phyloP scores from a whole-genome alignment of 1,140 invertebrate genomes.

The Globodera ellingtonae region DNA sequence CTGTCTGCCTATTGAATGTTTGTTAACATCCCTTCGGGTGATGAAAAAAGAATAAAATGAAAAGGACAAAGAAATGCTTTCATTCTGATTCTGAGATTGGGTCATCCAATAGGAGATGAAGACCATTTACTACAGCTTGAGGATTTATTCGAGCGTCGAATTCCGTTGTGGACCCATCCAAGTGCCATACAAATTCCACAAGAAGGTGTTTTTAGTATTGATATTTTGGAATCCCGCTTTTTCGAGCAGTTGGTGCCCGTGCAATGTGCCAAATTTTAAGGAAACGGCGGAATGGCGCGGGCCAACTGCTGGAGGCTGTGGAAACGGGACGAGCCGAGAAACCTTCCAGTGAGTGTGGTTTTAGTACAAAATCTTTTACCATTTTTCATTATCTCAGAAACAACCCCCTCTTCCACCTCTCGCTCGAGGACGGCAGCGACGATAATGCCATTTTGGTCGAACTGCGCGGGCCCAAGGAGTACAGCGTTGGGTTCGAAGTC shows the following conservation, averaged over 20 bases:
- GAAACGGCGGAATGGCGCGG: slow-evolving; percentile 75
- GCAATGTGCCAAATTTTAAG: slow-evolving; percentile 38
- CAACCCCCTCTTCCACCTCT: slow-evolving; percentile 81
- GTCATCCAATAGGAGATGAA: slow-evolving; percentile 89
- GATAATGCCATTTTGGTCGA: slow-evolving; percentile 80
- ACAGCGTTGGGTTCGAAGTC: slow-evolving; percentile 83
- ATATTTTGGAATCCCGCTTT: background rate
- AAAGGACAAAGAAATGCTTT: too few species aligned
- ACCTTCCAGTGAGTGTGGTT: slow-evolving; percentile 39
- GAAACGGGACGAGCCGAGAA: slow-evolving; percentile 70
- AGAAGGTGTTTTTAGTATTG: slow-evolving; percentile 66
- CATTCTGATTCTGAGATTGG: too few species aligned
- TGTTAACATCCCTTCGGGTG: too few species aligned
- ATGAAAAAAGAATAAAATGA: too few species aligned
- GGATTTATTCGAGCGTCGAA: slow-evolving; percentile 82
- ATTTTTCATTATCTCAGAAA: slow-evolving; percentile 66
- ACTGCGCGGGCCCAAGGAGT: slow-evolving; percentile 82
- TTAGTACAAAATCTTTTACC: background rate
- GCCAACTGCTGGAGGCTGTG: slow-evolving; percentile 82
- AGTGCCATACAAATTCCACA: slow-evolving; percentile 74
- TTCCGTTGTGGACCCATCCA: slow-evolving; percentile 79
- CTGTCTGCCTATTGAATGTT: too few species aligned
- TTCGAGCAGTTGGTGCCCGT: too few species aligned
- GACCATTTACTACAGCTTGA: slow-evolving; percentile 88
- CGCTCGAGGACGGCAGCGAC: slow-evolving; percentile 69